A percentile compares a stretch with the other conserved stretches of the same genome.
These are phyloP conservation scores for Parambassis ranga DNA, from an alignment of 2,797 vertebrate species.

Conservation along the genomic window DNA sequence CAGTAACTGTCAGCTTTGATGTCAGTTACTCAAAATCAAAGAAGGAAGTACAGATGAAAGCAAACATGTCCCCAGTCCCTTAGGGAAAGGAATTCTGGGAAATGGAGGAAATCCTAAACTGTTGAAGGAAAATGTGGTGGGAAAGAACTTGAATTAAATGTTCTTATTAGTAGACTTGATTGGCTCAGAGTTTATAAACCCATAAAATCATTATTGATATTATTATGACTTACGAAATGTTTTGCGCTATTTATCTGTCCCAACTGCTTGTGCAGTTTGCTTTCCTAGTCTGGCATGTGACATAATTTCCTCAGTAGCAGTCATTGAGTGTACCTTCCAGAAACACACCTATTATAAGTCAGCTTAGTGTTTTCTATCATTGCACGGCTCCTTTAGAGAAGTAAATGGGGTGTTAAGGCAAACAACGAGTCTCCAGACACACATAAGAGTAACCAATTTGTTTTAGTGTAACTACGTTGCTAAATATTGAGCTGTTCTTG, in stretches of 20 bases:
- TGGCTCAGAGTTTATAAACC: not conserved
- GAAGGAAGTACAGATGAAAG: constrained; percentile 18
- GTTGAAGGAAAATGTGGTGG: not conserved
- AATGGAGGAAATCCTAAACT: constrained; percentile 20
- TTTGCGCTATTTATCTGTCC: not conserved
- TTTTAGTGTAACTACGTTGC: constrained; percentile 54
- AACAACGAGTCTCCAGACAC: constrained; percentile 61
- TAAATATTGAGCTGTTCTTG: constrained; percentile 62
- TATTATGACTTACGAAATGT: too few relatives aligned
- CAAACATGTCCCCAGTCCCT: not conserved
- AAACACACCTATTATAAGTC: constrained; percentile 24
- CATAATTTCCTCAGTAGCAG: constrained; percentile 42
- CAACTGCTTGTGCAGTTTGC: constrained; percentile 1
- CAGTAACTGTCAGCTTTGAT: not conserved
- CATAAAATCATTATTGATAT: too few relatives aligned
- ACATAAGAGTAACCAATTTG: constrained; percentile 42
- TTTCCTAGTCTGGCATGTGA: constrained; percentile 10
- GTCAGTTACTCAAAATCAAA: constrained; percentile 17
- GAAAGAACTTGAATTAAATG: too few relatives aligned
- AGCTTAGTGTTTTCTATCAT: constrained; percentile 31
- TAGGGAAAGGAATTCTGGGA: constrained; percentile 27
- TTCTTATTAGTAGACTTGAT: too few relatives aligned
- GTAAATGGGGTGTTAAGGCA: constrained; percentile 70
- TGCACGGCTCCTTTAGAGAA: constrained; percentile 29
- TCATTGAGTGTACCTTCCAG: not conserved